Evolutionary conservation across 2,888 invertebrate genomes (phyloP).

Genomic region (Bimastos eiseni): DNA sequence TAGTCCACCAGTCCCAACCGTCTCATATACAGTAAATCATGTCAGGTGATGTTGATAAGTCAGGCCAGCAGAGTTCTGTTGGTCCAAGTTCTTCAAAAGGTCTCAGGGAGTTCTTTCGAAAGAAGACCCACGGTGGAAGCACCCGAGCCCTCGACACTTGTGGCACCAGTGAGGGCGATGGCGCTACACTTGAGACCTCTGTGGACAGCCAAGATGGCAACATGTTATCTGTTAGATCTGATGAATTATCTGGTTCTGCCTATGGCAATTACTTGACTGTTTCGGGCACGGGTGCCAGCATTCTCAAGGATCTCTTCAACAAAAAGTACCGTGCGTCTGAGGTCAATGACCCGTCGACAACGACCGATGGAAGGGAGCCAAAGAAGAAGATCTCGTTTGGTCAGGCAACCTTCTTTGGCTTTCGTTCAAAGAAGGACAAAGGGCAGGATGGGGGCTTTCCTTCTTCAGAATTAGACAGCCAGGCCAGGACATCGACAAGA

Average conservation of each 20-base stretch:
- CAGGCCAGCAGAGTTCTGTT: background rate
- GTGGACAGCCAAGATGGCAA: background rate
- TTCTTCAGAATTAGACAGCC: background rate
- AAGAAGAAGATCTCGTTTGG: slow-evolving; percentile 21
- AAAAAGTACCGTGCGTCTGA: slow-evolving; percentile 29
- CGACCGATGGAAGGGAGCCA: background rate
- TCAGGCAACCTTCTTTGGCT: slow-evolving; percentile 16
- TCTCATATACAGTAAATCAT: background rate
- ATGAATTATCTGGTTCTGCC: background rate
- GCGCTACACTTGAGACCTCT: background rate
- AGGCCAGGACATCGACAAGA: background rate
- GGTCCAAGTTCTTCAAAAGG: background rate
- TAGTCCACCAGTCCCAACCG: background rate
- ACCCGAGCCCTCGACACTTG: background rate
- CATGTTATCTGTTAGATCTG: background rate
- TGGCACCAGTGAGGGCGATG: background rate
- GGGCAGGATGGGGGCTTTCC: slow-evolving; percentile 25
- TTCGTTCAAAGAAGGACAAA: slow-evolving; percentile 32
- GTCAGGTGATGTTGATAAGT: slow-evolving; percentile 3
- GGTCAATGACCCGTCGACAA: background rate
- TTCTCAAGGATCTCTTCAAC: slow-evolving; percentile 31
- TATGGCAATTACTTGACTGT: slow-evolving; percentile 36
- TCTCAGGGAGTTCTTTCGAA: slow-evolving; percentile 14
- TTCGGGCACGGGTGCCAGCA: slow-evolving; percentile 36
- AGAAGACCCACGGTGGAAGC: slow-evolving; percentile 17